phyloP scores from a whole-genome alignment of 2,797 vertebrate genomes.

The Parotocinclus haroldoi region DNA sequence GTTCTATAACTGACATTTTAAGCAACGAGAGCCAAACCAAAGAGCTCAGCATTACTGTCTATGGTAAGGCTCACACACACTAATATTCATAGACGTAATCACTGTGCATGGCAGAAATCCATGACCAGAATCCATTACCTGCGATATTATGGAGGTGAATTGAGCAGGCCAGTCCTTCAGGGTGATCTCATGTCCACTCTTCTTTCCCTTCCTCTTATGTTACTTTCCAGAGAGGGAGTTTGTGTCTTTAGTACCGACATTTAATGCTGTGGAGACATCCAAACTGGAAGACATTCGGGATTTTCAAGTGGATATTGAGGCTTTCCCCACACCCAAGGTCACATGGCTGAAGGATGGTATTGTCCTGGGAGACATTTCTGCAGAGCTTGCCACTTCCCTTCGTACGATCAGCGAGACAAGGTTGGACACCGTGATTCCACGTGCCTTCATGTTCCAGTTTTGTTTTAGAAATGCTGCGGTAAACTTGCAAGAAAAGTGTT shows the following conservation, averaged over 20 bases:
- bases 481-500: no score
- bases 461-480: no score
- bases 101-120: no score
- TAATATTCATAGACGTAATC: neutral
- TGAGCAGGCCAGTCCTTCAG: no score
- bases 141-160: no score
- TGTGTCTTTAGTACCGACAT: conserved; percentile 74
- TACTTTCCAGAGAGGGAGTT: conserved; percentile 80
- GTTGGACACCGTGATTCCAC: conserved; percentile 60
- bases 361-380: conserved; percentile 81
- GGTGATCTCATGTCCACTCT: neutral
- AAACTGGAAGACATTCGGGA: conserved; percentile 87
- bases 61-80: conserved; percentile 71
- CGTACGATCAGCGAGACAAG: conserved; percentile 79
- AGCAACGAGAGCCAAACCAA: conserved; percentile 82
- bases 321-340: conserved; percentile 81
- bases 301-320: conserved; percentile 79
- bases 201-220: neutral
- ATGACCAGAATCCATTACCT: no score
- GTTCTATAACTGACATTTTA: conserved; percentile 83
- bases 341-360: conserved; percentile 89
- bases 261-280: conserved; percentile 76
- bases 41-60: conserved; percentile 81
- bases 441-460: no score
- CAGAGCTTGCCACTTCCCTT: conserved; percentile 83